A percentile compares a stretch with the other conserved stretches of the same genome.
Conservation (phyloP, 2,888 invertebrate species). For the Tiliacea citrago region DNA sequence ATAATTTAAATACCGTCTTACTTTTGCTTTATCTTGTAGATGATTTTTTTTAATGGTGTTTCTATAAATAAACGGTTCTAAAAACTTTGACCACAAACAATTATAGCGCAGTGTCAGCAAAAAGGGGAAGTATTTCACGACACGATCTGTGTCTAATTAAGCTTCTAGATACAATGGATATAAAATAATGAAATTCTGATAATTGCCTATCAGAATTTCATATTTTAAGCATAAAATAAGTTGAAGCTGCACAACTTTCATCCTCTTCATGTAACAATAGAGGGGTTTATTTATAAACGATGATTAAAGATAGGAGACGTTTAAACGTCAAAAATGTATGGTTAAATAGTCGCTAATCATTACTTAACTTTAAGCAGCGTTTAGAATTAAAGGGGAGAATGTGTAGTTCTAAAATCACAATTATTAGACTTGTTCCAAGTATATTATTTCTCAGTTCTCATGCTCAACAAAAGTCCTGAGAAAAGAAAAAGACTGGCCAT, state of each 20-base stretch:
- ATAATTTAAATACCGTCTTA: background rate
- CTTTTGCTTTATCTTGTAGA: background rate
- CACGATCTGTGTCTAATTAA: background rate
- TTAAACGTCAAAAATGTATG: too few species aligned
- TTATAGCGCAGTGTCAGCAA: background rate
- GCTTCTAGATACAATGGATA: background rate
- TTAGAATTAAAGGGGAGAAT: too few species aligned
- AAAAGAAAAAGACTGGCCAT: conserved; percentile 40
- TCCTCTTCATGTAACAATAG: background rate
- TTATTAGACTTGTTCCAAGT: background rate
- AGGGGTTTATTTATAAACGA: too few species aligned
- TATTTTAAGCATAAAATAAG: background rate
- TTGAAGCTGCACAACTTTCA: background rate
- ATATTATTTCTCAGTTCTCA: conserved; percentile 7
- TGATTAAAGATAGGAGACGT: too few species aligned
- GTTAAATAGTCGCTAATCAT: too few species aligned
- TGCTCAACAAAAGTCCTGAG: conserved; percentile 25
- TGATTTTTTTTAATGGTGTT: too few species aligned
- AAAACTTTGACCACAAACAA: background rate
- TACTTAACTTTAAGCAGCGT: too few species aligned
- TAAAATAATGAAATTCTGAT: background rate
- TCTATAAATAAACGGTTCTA: too few species aligned
- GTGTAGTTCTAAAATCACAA: background rate
- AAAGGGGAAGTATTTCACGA: too few species aligned
- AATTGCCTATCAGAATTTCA: too few species aligned